A percentile compares a stretch with the other conserved stretches of the same genome.
phyloP scores from a whole-genome alignment of 53 echinoderm and acorn worm species.

The Hippasteria phrygiana region DNA sequence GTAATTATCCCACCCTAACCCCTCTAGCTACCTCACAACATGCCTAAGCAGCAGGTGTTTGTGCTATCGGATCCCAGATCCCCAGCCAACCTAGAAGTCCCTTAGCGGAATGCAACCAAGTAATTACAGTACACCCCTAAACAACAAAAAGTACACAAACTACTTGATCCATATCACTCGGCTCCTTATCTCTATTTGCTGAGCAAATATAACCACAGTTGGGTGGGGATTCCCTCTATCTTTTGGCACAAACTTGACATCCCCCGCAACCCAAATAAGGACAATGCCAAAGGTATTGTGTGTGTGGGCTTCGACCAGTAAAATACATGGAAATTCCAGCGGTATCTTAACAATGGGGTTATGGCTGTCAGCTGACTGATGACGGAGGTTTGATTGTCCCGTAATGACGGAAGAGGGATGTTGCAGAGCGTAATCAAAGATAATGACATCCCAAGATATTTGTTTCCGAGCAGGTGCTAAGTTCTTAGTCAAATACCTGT shows the following conservation, averaged over 20 bases:
- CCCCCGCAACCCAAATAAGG: constrained; percentile 26
- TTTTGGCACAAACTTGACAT: background rate
- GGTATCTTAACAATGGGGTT: constrained; percentile 22
- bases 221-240: constrained; percentile 42
- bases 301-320: background rate
- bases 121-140: background rate
- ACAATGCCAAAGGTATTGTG: background rate
- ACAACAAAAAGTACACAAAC: constrained; percentile 3
- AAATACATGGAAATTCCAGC: constrained; percentile 16
- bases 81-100: constrained; percentile 19
- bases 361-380: constrained; percentile 33
- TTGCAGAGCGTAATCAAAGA: constrained; percentile 10
- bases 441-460: background rate
- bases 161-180: background rate
- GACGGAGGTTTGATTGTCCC: constrained; percentile 32
- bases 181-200: background rate
- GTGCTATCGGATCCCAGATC: background rate
- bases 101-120: constrained; percentile 29
- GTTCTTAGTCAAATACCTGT: constrained; percentile 16
- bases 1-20: too few species aligned
- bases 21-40: background rate
- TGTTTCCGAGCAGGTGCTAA: constrained; percentile 6
- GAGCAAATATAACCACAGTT: constrained; percentile 22
- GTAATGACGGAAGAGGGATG: background rate
- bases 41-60: constrained; percentile 28